Conservation (phyloP, 2,113 vertebrate species). For the Phylloscopus whistleri region DNA sequence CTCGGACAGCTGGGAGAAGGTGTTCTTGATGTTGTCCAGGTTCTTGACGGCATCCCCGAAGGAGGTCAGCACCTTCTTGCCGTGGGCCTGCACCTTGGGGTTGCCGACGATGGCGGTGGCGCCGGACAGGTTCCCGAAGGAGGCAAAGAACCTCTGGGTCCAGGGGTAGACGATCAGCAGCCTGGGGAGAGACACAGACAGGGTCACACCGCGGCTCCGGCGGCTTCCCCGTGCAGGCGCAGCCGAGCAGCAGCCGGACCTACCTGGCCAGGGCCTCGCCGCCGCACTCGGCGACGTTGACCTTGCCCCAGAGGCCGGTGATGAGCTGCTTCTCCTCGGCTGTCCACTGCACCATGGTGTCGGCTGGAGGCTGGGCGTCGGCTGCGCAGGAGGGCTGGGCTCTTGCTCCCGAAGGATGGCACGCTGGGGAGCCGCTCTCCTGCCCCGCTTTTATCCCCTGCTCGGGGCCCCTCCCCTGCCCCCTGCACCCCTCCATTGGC, state of each 20-base stretch:
- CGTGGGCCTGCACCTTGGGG: conserved; percentile 75
- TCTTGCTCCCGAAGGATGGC: not conserved
- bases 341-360: conserved; percentile 73
- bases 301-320: conserved; percentile 8
- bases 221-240: fast-evolving
- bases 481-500: not conserved
- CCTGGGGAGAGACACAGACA: not conserved
- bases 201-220: fast-evolving
- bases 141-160: conserved; percentile 77
- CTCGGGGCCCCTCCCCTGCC: not conserved
- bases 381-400: not conserved
- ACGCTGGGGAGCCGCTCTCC: not conserved
- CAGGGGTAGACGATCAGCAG: conserved; percentile 84
- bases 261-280: conserved; percentile 67
- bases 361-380: not conserved
- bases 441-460: not conserved
- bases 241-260: not conserved
- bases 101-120: conserved; percentile 74
- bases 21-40: conserved; percentile 79
- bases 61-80: conserved; percentile 79
- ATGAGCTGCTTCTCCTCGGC: conserved; percentile 59
- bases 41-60: conserved; percentile 81
- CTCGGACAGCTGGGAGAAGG: conserved; percentile 76
- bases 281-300: not conserved
- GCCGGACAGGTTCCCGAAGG: conserved; percentile 82